These are phyloP conservation scores for Tetraodon nigroviridis DNA, from an alignment of 2,113 vertebrate species.

Conservation along the genomic window DNA sequence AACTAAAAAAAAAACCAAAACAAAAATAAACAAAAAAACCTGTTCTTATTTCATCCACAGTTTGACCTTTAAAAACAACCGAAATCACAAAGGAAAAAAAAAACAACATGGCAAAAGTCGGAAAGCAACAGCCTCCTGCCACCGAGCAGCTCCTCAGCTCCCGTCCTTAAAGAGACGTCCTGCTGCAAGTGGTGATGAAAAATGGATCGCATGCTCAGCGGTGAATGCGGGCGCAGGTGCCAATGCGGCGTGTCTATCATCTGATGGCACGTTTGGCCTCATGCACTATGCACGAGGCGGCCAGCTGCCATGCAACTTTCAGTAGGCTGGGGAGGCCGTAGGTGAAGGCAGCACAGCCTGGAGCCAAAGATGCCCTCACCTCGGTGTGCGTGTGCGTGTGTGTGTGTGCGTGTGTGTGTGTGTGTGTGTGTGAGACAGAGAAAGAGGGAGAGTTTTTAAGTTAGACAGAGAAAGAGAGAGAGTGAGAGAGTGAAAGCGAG, in stretches of 20 bases:
- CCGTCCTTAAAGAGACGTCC: conserved; percentile 42
- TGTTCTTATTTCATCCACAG: neutral
- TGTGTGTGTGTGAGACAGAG: neutral
- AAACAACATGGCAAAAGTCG: conserved; percentile 2
- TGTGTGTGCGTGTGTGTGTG: conserved; percentile 10
- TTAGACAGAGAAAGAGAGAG: too few species aligned
- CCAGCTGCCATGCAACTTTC: conserved; percentile 74
- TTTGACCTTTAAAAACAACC: neutral
- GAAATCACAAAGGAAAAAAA: conserved; percentile 4
- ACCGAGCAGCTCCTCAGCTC: neutral
- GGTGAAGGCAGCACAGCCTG: conserved; percentile 69
- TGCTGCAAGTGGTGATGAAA: conserved; percentile 75
- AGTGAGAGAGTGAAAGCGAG: too few species aligned
- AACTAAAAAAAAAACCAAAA: neutral
- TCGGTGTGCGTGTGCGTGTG: conserved; percentile 18
- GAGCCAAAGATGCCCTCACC: conserved; percentile 57
- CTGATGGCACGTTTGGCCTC: conserved; percentile 73
- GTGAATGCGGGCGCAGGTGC: conserved; percentile 75
- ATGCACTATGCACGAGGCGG: conserved; percentile 79
- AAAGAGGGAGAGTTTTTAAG: neutral
- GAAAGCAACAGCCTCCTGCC: neutral
- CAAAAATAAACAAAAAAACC: neutral
- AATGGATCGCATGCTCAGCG: conserved; percentile 75
- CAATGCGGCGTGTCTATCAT: conserved; percentile 64
- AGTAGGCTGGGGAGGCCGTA: conserved; percentile 66